Conservation (phyloP, 1,140 invertebrate species). For the Proales similis region DNA sequence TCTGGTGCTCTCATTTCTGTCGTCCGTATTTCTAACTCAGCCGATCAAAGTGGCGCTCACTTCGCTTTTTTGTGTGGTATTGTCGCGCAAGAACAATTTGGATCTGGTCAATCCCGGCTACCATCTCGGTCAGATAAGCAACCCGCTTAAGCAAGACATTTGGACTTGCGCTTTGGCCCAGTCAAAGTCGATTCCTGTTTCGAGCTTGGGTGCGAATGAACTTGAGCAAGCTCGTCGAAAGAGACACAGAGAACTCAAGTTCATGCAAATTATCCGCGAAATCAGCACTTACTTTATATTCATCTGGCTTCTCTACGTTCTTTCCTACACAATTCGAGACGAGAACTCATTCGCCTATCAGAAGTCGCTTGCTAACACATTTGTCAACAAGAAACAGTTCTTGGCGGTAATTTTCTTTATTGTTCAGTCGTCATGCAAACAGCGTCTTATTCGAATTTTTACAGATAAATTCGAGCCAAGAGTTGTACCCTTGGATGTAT, state of each 20-base stretch:
- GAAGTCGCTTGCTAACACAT: too few relatives aligned
- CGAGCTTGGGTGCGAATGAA: too few relatives aligned
- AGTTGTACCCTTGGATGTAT: slow-evolving; percentile 54
- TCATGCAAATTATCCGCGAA: slow-evolving; percentile 43
- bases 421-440: too few relatives aligned
- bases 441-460: too few relatives aligned
- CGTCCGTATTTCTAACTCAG: slow-evolving; percentile 57
- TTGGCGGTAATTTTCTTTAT: not conserved
- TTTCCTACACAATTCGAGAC: not conserved
- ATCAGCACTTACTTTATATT: slow-evolving; percentile 43
- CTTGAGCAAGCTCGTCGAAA: slow-evolving; percentile 38
- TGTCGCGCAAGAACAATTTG: slow-evolving; percentile 57
- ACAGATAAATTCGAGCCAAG: slow-evolving; percentile 45
- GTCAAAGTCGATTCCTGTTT: too few relatives aligned
- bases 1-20: slow-evolving; percentile 57
- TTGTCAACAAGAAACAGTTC: not conserved
- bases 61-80: slow-evolving; percentile 54
- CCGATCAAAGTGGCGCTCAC: slow-evolving; percentile 56
- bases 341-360: not conserved
- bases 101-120: too few relatives aligned
- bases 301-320: not conserved
- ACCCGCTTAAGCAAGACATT: too few relatives aligned
- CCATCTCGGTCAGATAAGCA: too few relatives aligned
- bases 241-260: slow-evolving; percentile 12
- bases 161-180: too few relatives aligned